Evolutionary conservation across 2,888 invertebrate genomes (phyloP).

Genomic region (Sarcophaga subvicina): DNA sequence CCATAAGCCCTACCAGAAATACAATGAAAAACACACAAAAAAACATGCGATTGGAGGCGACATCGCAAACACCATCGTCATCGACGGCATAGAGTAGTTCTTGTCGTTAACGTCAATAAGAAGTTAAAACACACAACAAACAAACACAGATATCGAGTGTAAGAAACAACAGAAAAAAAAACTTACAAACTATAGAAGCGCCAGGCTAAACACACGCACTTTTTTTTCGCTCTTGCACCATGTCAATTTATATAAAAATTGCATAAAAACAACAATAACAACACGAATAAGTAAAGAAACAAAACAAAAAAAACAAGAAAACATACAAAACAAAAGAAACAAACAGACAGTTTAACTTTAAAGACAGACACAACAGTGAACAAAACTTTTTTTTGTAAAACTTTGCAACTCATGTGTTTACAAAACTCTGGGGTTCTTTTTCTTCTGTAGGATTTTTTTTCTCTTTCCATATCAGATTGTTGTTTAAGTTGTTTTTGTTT

Average conservation of each 20-base stretch:
- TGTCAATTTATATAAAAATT: conserved; percentile 65
- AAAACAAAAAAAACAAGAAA: neutral
- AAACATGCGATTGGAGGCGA: conserved; percentile 62
- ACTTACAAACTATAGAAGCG: conserved; percentile 53
- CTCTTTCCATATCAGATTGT: neutral
- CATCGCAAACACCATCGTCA: conserved; percentile 64
- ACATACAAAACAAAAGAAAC: neutral
- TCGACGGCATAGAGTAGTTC: conserved; percentile 27
- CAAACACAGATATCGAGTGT: conserved; percentile 1
- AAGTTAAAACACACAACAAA: conserved; percentile 20
- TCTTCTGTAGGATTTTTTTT: neutral
- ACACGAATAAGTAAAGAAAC: conserved; percentile 38
- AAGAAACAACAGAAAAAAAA: conserved; percentile 7
- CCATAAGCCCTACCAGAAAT: conserved; percentile 17
- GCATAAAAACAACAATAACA: conserved; percentile 16
- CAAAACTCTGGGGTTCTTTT: neutral
- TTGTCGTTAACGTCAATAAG: conserved; percentile 41
- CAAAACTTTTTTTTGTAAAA: neutral
- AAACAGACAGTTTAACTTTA: conserved; percentile 9
- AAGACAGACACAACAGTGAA: conserved; percentile 8
- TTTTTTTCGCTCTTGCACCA: conserved; percentile 50
- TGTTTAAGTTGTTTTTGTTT: neutral
- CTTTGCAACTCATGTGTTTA: conserved; percentile 6
- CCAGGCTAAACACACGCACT: conserved; percentile 65
- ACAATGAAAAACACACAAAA: conserved; percentile 47